These are phyloP conservation scores for Poeciliopsis turneri DNA, from an alignment of 2,797 vertebrate species.

Conservation along the genomic window DNA sequence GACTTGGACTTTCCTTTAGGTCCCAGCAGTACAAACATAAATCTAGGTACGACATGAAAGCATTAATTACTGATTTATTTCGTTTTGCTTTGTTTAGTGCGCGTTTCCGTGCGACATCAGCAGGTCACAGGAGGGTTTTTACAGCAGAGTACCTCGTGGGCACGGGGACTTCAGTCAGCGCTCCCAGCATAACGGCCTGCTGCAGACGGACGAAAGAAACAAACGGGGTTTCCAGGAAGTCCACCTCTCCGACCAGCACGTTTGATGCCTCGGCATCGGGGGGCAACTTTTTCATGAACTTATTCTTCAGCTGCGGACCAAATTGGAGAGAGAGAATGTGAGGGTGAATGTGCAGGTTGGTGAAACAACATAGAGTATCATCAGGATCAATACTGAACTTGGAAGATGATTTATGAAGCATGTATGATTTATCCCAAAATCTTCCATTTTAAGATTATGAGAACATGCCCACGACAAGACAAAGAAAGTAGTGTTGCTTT, in stretches of 20 bases:
- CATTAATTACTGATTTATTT: not conserved
- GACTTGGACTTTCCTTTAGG: conserved; percentile 98
- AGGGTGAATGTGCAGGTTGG: not conserved
- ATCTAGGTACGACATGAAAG: conserved; percentile 72
- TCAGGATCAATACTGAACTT: not conserved
- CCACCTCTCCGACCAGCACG: conserved; percentile 94
- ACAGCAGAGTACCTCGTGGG: conserved; percentile 88
- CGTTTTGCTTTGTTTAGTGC: not conserved
- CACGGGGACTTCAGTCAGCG: conserved; percentile 95
- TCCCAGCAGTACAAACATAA: conserved; percentile 95
- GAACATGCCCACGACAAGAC: not conserved
- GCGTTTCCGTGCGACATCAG: not conserved
- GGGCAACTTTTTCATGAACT: conserved; percentile 98
- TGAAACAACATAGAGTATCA: not conserved
- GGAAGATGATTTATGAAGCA: not conserved
- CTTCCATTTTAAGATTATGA: not conserved
- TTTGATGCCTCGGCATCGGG: conserved; percentile 97
- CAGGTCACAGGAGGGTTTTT: not conserved
- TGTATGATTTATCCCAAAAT: not conserved
- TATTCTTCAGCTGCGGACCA: conserved; percentile 90
- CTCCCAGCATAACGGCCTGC: conserved; percentile 94
- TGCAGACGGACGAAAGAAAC: conserved; percentile 97
- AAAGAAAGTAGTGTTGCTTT: not conserved
- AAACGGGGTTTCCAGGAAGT: conserved; percentile 93
- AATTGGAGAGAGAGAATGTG: not conserved